These are phyloP conservation scores for Ophthalmolycus amberensis DNA, from an alignment of 2,113 vertebrate genomes.

Conservation along the genomic window DNA sequence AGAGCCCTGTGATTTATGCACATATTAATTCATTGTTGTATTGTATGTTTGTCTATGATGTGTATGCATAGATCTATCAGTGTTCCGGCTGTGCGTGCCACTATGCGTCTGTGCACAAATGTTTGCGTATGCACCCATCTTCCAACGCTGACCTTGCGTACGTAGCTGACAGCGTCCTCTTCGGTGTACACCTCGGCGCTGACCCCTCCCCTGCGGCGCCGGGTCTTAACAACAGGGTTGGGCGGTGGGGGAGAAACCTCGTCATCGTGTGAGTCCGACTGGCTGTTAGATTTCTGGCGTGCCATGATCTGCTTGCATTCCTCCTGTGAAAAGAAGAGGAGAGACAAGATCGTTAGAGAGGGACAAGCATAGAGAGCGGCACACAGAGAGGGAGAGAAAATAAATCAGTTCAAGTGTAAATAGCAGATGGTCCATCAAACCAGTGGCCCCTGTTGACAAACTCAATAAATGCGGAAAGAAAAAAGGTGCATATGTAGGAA, in stretches of 20 bases:
- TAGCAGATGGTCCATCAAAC: background rate
- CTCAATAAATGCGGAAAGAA: background rate
- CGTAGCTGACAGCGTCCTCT: slow-evolving; percentile 96
- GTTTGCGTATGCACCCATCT: slow-evolving; percentile 6
- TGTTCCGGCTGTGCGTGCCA: no score
- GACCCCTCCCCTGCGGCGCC: slow-evolving; percentile 91
- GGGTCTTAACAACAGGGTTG: slow-evolving; percentile 93
- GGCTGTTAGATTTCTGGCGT: slow-evolving; percentile 95
- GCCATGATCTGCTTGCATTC: slow-evolving; percentile 95
- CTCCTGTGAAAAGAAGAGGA: slow-evolving; percentile 83
- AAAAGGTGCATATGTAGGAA: background rate
- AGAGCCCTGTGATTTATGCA: background rate
- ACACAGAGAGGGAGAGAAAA: background rate
- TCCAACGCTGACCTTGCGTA: slow-evolving; percentile 89
- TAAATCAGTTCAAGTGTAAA: background rate
- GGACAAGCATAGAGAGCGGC: background rate
- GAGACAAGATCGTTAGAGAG: background rate
- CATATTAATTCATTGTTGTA: background rate
- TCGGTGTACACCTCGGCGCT: slow-evolving; percentile 98
- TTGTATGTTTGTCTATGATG: background rate
- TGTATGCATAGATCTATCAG: background rate
- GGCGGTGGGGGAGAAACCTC: slow-evolving; percentile 93
- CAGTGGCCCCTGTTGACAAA: background rate
- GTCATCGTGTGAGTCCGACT: slow-evolving; percentile 94
- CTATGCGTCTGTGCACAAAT: background rate